Evolutionary conservation across 2,797 vertebrate species (phyloP).

Genomic region (Balearica regulorum): DNA sequence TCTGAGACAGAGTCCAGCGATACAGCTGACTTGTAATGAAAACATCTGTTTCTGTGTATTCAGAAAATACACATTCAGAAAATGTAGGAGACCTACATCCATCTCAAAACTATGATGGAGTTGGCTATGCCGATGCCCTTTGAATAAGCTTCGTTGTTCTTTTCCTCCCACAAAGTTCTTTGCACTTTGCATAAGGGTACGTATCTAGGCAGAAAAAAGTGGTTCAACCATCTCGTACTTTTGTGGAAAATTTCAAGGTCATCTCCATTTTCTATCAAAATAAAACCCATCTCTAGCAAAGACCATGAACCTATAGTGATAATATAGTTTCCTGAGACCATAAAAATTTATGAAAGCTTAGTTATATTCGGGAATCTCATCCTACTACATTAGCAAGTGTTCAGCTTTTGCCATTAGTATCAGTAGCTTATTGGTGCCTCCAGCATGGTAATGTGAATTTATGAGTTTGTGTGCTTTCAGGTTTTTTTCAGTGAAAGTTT

Average conservation of each 20-base stretch:
- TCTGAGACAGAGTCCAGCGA: background rate
- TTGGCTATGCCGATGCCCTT: background rate
- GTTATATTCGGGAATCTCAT: background rate
- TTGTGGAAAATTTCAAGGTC: conserved; percentile 1
- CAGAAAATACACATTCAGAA: too few species aligned
- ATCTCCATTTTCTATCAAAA: background rate
- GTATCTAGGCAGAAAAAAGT: background rate
- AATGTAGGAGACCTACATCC: background rate
- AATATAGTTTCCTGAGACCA: background rate
- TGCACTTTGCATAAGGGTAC: background rate
- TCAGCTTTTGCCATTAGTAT: background rate
- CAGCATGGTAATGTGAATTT: background rate
- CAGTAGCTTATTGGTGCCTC: background rate
- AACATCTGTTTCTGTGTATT: conserved; percentile 2
- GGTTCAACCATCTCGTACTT: background rate
- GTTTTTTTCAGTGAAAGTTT: background rate
- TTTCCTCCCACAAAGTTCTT: background rate
- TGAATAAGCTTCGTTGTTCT: background rate
- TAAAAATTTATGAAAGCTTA: conserved; percentile 3
- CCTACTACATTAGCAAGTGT: background rate
- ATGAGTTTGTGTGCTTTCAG: background rate
- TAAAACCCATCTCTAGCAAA: background rate
- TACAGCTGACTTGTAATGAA: background rate
- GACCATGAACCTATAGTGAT: background rate
- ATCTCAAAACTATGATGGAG: background rate